These are phyloP conservation scores for Anas acuta DNA, from an alignment of 2,797 vertebrate genomes.

Conservation along the genomic window DNA sequence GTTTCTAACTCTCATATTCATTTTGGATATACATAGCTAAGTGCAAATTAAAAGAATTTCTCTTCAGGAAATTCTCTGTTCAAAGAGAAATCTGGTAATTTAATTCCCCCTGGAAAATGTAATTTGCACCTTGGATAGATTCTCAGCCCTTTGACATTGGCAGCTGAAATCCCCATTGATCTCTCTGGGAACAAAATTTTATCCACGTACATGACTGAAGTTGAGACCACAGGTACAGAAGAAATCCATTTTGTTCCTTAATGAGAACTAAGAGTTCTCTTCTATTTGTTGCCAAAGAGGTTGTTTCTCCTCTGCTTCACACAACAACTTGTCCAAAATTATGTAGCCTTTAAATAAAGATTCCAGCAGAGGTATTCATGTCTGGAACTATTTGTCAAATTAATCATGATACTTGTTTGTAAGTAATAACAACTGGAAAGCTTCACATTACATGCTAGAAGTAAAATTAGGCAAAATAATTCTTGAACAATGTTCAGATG, in stretches of 20 bases:
- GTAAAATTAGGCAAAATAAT: constrained; percentile 41
- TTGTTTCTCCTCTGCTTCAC: constrained; percentile 50
- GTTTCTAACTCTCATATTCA: neutral
- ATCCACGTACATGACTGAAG: neutral
- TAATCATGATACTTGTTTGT: constrained; percentile 67
- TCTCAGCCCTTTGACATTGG: neutral
- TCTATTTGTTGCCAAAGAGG: neutral
- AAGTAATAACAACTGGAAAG: constrained; percentile 70
- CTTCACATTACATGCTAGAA: constrained; percentile 49
- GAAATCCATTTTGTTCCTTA: neutral
- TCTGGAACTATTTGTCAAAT: constrained; percentile 65
- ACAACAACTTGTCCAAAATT: constrained; percentile 41
- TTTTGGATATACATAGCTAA: constrained; percentile 9
- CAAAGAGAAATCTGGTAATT: neutral
- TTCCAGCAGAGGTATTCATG: constrained; percentile 52
- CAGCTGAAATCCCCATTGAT: neutral
- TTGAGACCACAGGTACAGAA: neutral
- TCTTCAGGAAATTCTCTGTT: neutral
- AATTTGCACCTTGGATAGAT: neutral
- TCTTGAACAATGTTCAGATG: constrained; percentile 39
- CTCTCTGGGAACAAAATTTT: neutral
- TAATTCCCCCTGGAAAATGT: neutral
- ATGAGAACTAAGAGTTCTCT: neutral
- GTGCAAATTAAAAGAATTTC: neutral
- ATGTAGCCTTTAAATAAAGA: constrained; percentile 37